Conservation (phyloP, 2,113 vertebrate species). For the Alosa alosa region DNA sequence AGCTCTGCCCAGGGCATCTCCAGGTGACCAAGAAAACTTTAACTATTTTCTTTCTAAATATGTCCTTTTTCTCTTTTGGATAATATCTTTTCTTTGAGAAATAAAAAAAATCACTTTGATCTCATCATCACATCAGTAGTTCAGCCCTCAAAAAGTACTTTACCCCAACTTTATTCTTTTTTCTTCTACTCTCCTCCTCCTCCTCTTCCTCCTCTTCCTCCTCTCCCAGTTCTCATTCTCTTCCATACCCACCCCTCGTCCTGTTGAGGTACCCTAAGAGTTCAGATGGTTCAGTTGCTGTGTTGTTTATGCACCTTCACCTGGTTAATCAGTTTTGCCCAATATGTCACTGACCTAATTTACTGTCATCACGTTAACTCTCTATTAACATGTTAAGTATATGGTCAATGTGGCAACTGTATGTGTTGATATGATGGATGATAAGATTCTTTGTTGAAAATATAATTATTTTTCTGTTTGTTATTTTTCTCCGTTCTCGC, state of each 20-base stretch:
- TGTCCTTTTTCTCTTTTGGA: not conserved
- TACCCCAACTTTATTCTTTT: not conserved
- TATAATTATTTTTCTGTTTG: not conserved
- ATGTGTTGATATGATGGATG: not conserved
- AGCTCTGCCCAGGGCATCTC: slow-evolving; percentile 46
- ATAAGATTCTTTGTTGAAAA: not conserved
- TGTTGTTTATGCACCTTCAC: not conserved
- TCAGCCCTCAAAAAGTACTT: not conserved
- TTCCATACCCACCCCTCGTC: not conserved
- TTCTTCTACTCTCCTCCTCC: not conserved
- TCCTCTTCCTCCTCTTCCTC: not conserved
- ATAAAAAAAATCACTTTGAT: not conserved
- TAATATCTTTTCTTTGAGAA: not conserved
- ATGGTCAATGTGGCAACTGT: too few relatives aligned
- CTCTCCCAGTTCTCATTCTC: not conserved
- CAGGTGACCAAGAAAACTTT: slow-evolving; percentile 41
- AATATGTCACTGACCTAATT: not conserved
- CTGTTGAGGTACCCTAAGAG: not conserved
- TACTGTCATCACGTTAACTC: not conserved
- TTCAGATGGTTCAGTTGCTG: not conserved
- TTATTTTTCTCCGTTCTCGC: not conserved
- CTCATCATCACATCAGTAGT: not conserved
- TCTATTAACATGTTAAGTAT: too few relatives aligned
- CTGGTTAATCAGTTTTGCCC: not conserved
- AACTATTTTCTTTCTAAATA: not conserved